Percentiles rank a stretch among this genome's conserved stretches.
Conservation (phyloP, 2,888 invertebrate species). For the Scaptomyza parva region DNA sequence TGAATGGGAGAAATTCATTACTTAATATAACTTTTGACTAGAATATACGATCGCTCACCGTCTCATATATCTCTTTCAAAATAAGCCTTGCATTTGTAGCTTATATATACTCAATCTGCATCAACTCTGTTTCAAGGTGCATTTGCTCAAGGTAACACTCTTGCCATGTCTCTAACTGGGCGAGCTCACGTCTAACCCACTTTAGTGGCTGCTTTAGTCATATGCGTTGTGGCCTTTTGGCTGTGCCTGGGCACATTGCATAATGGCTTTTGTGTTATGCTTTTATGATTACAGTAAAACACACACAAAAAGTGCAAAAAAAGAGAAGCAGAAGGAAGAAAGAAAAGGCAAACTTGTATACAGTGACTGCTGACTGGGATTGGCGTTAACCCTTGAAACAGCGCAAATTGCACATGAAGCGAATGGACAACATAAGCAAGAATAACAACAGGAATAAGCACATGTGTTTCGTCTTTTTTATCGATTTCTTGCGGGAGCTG, state of each 20-base stretch:
- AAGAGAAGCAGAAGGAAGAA: slow-evolving; percentile 18
- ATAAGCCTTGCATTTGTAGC: background rate
- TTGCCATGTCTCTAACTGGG: background rate
- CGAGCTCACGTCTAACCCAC: slow-evolving; percentile 32
- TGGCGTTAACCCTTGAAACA: slow-evolving; percentile 62
- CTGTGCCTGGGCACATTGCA: slow-evolving; percentile 39
- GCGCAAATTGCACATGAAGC: slow-evolving; percentile 50
- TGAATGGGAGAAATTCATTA: background rate
- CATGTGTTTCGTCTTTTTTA: slow-evolving; percentile 42
- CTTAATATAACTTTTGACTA: background rate
- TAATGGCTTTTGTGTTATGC: slow-evolving; percentile 76
- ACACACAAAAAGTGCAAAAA: slow-evolving; percentile 28
- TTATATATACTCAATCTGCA: slow-evolving; percentile 8
- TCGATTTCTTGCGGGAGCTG: slow-evolving; percentile 70
- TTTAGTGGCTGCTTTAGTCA: slow-evolving; percentile 40
- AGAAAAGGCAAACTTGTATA: slow-evolving; percentile 9
- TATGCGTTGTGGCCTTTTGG: slow-evolving; percentile 42
- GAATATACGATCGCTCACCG: too few relatives aligned
- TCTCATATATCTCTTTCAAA: background rate
- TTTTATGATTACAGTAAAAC: slow-evolving; percentile 73
- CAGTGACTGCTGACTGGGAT: slow-evolving; percentile 14
- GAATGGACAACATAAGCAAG: slow-evolving; percentile 32
- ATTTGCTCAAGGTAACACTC: slow-evolving; percentile 15
- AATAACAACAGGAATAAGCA: slow-evolving; percentile 40
- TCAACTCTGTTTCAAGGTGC: slow-evolving; percentile 3